These are phyloP conservation scores for Hucho hucho DNA, from an alignment of 2,113 vertebrate species.

Conservation along the genomic window DNA sequence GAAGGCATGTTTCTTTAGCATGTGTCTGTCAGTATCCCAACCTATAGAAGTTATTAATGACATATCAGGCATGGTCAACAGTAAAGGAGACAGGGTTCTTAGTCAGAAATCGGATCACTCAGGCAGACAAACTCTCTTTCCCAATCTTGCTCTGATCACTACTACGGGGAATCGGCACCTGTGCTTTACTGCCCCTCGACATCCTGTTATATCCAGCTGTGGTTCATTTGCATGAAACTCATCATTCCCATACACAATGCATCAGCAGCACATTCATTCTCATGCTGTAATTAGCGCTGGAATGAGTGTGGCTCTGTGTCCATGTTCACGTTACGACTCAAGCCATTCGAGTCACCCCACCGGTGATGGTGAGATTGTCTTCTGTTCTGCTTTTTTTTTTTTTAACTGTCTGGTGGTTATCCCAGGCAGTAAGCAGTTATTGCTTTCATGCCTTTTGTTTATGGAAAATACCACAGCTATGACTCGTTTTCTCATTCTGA, in stretches of 20 bases:
- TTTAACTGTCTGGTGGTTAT: background rate
- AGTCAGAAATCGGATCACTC: background rate
- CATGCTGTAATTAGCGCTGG: constrained; percentile 28
- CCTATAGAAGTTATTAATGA: background rate
- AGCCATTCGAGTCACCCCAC: background rate
- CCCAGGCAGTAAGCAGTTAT: too few species aligned
- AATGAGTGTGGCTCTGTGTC: background rate
- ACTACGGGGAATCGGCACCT: background rate
- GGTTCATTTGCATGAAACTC: too few species aligned
- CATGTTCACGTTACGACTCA: background rate
- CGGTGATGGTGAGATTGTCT: background rate
- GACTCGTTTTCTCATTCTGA: background rate
- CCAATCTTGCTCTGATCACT: background rate
- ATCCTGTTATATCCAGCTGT: too few species aligned
- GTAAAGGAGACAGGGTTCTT: background rate
- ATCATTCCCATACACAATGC: constrained; percentile 45
- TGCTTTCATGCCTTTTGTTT: background rate
- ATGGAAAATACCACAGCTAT: background rate
- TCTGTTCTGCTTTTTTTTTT: background rate
- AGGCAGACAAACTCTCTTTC: background rate
- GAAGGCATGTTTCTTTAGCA: constrained; percentile 28
- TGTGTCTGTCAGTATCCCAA: constrained; percentile 13
- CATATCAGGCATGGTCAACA: too few species aligned
- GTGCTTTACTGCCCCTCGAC: too few species aligned
- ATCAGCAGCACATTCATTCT: constrained; percentile 28